These are phyloP conservation scores for Acanthopleura granulata DNA, from an alignment of 2,888 invertebrate genomes.

Conservation along the genomic window DNA sequence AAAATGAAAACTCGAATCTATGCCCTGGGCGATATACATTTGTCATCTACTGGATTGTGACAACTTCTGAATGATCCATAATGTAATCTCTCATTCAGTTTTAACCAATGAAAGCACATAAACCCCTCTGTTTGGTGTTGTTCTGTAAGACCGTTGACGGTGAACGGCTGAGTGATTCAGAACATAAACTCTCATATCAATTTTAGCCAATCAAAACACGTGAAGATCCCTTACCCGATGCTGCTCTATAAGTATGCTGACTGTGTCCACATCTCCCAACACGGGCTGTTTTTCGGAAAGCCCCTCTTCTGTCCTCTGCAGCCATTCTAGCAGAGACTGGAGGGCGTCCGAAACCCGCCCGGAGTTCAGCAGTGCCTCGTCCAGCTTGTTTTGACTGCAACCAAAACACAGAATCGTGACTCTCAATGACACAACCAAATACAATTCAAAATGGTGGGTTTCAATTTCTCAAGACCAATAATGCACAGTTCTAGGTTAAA, in stretches of 20 bases:
- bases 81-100: too few relatives aligned
- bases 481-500: too few relatives aligned
- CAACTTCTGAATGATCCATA: neutral
- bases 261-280: conserved; percentile 68
- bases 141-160: too few relatives aligned
- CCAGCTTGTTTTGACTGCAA: conserved; percentile 68
- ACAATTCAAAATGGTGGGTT: too few relatives aligned
- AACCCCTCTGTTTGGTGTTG: too few relatives aligned
- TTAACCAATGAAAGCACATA: too few relatives aligned
- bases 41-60: neutral
- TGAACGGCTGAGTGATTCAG: too few relatives aligned
- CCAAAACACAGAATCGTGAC: neutral
- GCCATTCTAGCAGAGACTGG: conserved; percentile 66
- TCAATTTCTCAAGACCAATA: too few relatives aligned
- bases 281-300: conserved; percentile 65
- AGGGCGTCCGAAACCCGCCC: conserved; percentile 67
- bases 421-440: too few relatives aligned
- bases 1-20: too few relatives aligned
- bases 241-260: conserved; percentile 67
- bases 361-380: conserved; percentile 66
- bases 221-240: conserved; percentile 57
- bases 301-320: conserved; percentile 63
- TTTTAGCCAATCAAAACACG: too few relatives aligned
- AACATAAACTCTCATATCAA: too few relatives aligned
- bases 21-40: neutral